Evolutionary conservation across 2,113 vertebrate genomes (phyloP).

Genomic region (Anhinga anhinga): DNA sequence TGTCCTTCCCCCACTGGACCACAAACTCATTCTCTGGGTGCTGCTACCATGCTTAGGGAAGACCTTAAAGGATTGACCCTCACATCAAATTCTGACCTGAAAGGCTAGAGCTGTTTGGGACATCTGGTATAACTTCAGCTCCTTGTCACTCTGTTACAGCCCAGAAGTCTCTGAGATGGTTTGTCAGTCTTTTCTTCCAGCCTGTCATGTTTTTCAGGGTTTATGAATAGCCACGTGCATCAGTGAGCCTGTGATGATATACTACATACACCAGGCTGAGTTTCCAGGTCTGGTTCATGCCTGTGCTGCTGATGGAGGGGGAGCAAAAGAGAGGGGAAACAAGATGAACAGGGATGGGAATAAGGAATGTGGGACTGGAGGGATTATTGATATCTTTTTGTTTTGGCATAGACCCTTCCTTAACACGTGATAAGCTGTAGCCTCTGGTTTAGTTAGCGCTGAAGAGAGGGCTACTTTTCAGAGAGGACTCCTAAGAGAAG

Average conservation of each 20-base stretch:
- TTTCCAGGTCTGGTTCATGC: not conserved
- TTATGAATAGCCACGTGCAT: not conserved
- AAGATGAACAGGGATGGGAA: not conserved
- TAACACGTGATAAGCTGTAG: not conserved
- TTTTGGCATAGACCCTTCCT: not conserved
- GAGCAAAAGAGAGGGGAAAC: not conserved
- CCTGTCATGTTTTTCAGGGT: not conserved
- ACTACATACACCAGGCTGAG: too few species aligned
- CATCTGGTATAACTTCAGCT: not conserved
- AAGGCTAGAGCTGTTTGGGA: not conserved
- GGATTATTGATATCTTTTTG: not conserved
- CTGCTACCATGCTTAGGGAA: not conserved
- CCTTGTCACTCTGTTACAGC: not conserved
- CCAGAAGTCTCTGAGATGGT: not conserved
- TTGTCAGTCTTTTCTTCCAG: not conserved
- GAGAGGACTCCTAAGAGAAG: not conserved
- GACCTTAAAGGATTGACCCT: not conserved
- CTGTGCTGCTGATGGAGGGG: not conserved
- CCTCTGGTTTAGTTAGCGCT: not conserved
- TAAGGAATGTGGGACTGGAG: not conserved
- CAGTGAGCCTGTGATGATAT: not conserved
- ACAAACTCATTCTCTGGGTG: accelerated
- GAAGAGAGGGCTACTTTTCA: not conserved
- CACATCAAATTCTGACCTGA: not conserved
- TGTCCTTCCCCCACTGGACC: not conserved